Conservation (phyloP, 1,140 invertebrate species). For the Listronotus oregonensis region DNA sequence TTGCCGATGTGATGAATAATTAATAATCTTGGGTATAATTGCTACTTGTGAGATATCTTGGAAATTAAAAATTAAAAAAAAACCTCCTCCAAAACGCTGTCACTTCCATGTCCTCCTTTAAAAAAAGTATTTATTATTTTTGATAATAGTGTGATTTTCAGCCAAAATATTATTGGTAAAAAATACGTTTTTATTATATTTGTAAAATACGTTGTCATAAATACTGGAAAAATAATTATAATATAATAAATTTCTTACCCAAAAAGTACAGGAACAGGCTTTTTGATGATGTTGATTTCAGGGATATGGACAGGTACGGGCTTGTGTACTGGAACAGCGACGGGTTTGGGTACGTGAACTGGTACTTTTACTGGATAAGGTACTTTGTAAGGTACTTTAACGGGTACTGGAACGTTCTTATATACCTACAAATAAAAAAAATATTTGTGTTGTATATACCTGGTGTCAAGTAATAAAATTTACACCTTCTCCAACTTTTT, state of each 20-base stretch:
- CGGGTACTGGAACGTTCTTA: constrained; percentile 60
- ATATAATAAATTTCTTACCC: constrained; percentile 21
- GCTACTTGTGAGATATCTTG: too few species aligned
- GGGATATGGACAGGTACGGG: constrained; percentile 55
- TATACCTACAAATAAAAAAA: constrained; percentile 32
- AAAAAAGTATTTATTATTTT: not conserved
- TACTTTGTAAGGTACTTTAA: constrained; percentile 64
- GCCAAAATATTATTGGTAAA: too few species aligned
- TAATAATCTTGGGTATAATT: too few species aligned
- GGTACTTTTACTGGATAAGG: constrained; percentile 58
- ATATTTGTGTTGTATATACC: too few species aligned
- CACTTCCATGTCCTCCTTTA: constrained; percentile 38
- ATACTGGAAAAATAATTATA: too few species aligned
- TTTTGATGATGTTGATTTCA: constrained; percentile 61
- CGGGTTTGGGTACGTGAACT: constrained; percentile 54
- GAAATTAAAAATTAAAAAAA: too few species aligned
- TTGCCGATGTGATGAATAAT: too few species aligned
- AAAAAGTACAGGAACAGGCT: constrained; percentile 62
- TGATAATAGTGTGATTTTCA: too few species aligned
- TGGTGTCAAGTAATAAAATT: too few species aligned
- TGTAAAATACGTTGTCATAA: too few species aligned
- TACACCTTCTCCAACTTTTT: too few species aligned
- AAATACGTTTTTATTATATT: too few species aligned
- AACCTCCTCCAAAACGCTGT: constrained; percentile 33
- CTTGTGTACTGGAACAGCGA: constrained; percentile 50